Evolutionary conservation across 2,113 vertebrate species (phyloP).

Genomic region (Leptocoma aspasia): DNA sequence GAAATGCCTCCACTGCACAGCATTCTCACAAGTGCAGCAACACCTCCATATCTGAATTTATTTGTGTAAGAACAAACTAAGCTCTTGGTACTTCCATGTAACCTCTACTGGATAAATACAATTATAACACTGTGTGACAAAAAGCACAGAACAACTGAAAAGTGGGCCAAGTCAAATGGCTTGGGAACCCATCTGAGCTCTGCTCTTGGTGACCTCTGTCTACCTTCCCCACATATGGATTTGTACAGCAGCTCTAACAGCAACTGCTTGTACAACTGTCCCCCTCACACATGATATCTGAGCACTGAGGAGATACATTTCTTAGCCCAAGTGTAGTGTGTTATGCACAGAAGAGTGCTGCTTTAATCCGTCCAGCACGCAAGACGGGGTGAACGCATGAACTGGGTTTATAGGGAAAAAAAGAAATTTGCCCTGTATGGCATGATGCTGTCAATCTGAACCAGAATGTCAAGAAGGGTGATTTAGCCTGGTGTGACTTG

Average conservation of each 20-base stretch:
- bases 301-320: not conserved
- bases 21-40: not conserved
- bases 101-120: not conserved
- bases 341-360: not conserved
- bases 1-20: not conserved
- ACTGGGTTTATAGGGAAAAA: not conserved
- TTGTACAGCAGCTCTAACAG: not conserved
- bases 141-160: not conserved
- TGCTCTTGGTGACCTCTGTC: not conserved
- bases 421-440: not conserved
- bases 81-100: not conserved
- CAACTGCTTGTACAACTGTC: not conserved
- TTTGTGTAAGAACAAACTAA: not conserved
- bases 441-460: not conserved
- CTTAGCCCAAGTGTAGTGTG: not conserved
- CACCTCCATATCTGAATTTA: not conserved
- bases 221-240: not conserved
- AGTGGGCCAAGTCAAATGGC: not conserved
- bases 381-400: not conserved
- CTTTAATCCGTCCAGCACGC: not conserved
- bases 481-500: not conserved
- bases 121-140: not conserved
- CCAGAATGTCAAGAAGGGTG: not conserved
- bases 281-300: not conserved
- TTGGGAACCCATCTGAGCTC: not conserved